Evolutionary conservation across 2,888 invertebrate genomes (phyloP), one percentile per base, ranked within the genome.

Genomic region (Diplazon laetatorius): DNA sequence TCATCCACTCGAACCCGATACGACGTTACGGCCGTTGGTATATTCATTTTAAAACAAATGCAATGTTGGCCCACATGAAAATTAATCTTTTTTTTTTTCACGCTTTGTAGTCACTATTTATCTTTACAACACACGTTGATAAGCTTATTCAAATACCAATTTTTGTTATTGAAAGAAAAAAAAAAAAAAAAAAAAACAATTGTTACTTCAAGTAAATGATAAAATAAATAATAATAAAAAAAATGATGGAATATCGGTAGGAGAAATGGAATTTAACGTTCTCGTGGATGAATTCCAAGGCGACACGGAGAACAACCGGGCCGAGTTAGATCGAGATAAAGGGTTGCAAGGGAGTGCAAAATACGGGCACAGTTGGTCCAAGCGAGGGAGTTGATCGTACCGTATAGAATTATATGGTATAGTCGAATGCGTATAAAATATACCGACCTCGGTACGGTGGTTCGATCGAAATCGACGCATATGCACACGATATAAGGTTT

Each of bases 341-440:
- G 71, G 74, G 52, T 66, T 70, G 59, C 46, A 42, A 42, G 2
- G 66, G 42, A 60, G 16, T 63, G 60, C 65, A 71, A 75, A 75
- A 71, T 78, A 75, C 35, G 78, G 60, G 71, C 60, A 62, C 75
- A 75, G 78, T 78, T 78, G 78, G 75, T 75, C 71, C 66, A 18
- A 66, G 62, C 37, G 65, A 66, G 62, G 52, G 62, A 75, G 71
- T 75, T 75, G 60, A 78, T 78, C 62, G 78, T 66, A 66, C 52
- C 71, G 71, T 68, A 42, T n/a, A 66, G 62, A 75, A 71, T 65
- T 57, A 65, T 50, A 22, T 8, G 60, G 30, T 16, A 55, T 30
- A 37, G n/a, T n/a, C n/a, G n/a, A n/a, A n/a, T n/a, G n/a, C n/a
- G n/a, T n/a, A n/a, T n/a, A n/a, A n/a, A n/a, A n/a, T n/a, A n/a